Evolutionary conservation across 2,888 invertebrate genomes (phyloP).

Genomic region (Pollenia angustigena): DNA sequence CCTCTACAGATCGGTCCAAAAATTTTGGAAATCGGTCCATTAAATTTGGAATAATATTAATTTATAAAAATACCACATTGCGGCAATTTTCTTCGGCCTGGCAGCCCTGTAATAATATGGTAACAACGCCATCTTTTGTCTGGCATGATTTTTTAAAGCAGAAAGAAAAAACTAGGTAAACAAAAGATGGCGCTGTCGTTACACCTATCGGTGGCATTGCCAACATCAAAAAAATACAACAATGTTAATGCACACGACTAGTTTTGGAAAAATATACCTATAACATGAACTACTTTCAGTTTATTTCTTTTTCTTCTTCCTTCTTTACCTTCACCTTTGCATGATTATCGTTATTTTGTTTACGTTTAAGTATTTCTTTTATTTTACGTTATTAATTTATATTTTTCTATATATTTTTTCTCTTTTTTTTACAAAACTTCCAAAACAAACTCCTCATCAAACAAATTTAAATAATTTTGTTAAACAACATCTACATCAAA

Average conservation of each 20-base stretch:
- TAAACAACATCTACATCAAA: conserved; percentile 44
- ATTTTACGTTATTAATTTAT: conserved; percentile 70
- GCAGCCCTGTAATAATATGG: background rate
- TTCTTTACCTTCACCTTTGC: conserved; percentile 31
- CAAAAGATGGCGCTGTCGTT: background rate
- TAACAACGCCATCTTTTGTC: background rate
- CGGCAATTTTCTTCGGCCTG: background rate
- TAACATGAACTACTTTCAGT: background rate
- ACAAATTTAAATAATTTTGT: conserved; percentile 40
- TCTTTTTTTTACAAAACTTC: conserved; percentile 57
- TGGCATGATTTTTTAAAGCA: background rate
- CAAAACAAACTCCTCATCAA: conserved; percentile 33
- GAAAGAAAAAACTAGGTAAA: background rate
- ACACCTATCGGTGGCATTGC: background rate
- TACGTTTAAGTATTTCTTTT: conserved; percentile 61
- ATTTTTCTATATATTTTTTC: conserved; percentile 68
- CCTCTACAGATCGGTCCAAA: background rate
- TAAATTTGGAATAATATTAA: background rate
- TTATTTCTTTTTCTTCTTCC: conserved; percentile 10
- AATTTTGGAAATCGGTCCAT: background rate
- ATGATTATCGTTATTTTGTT: conserved; percentile 59
- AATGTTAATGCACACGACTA: too few species aligned
- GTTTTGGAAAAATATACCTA: background rate
- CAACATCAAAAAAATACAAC: background rate
- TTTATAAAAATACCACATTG: conserved; percentile 16